Evolutionary conservation across 2,888 invertebrate species (phyloP), one percentile per base, ranked within the genome.

Genomic region (Stomorhina lunata): DNA sequence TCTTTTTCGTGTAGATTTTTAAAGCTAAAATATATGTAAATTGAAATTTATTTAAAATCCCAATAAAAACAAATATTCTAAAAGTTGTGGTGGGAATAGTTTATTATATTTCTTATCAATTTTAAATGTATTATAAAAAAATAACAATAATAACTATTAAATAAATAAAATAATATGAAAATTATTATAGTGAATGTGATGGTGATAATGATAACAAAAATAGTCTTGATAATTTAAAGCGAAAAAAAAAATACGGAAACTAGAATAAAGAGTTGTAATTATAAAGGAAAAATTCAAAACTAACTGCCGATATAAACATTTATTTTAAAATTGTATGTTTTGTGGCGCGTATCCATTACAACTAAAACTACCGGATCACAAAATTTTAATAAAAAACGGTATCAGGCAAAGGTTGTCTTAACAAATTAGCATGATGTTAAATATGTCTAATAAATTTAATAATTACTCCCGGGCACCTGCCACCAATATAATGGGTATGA

Each of bases 391-490:
- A 29, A 27, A 66, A 27, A 32, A 61, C 65, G 25, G 37, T 69
- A 63, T 48, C 27, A 29, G n/a, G 17, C 10, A 5, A 40, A n/a
- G n/a, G n/a, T n/a, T n/a, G n/a, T n/a, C n/a, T n/a, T 3, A 32
- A 1, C 1, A 17, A 43, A 53, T 4, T 17, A 63, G 43, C 34
- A 89, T 88, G 87, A 88, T 88, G 88, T 86, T 88, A 85, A 89
- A 87, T 85, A 89, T 72, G 77, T 80, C 81, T 43, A 83, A 84
- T 50, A 80, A 88, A 86, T 88, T 86, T 85, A 88, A 89, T 73
- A 86, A 85, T 27, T 88, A 86, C 79, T 86, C 86, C 84, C 85
- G 85, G 43, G 34, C 82, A 9, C 20, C 82, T 40, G 59, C 40
- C 29, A 55, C 87, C 85, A 72, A 76, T 72, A 29, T 85, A 85